These are phyloP conservation scores for Meloidogyne chitwoodi DNA, from an alignment of 1,140 invertebrate genomes.

Conservation along the genomic window DNA sequence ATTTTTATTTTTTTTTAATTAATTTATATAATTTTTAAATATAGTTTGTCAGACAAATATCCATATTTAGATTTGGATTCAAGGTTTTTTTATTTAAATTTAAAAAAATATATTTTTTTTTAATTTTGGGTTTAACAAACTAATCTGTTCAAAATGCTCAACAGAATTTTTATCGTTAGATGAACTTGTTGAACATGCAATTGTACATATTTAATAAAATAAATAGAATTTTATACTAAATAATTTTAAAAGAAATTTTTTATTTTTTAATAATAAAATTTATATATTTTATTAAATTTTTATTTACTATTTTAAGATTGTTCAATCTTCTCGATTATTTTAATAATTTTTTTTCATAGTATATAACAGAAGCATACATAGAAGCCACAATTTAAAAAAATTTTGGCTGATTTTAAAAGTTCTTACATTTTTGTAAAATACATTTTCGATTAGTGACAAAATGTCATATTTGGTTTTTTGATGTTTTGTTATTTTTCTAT, in stretches of 20 bases:
- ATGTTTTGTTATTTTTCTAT: too few relatives aligned
- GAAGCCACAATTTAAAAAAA: too few relatives aligned
- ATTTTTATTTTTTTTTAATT: background rate
- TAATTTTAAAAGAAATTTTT: background rate
- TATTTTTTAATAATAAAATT: background rate
- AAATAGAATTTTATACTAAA: background rate
- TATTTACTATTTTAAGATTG: too few relatives aligned
- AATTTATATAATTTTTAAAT: background rate
- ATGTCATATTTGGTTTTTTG: too few relatives aligned
- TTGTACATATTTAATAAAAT: background rate
- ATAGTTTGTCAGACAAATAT: background rate
- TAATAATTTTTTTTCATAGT: too few relatives aligned
- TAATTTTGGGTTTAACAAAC: background rate
- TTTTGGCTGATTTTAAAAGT: too few relatives aligned
- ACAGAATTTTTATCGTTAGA: background rate
- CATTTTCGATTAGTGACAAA: too few relatives aligned
- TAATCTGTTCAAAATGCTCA: constrained; percentile 1
- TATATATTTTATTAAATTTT: too few relatives aligned
- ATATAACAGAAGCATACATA: too few relatives aligned
- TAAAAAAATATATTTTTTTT: background rate
- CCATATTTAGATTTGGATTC: constrained; percentile 2
- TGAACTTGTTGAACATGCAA: background rate
- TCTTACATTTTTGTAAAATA: too few relatives aligned
- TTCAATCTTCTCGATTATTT: too few relatives aligned
- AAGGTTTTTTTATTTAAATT: background rate